phyloP scores from a whole-genome alignment of 2,113 vertebrate genomes.

The Nothoprocta pentlandii region DNA sequence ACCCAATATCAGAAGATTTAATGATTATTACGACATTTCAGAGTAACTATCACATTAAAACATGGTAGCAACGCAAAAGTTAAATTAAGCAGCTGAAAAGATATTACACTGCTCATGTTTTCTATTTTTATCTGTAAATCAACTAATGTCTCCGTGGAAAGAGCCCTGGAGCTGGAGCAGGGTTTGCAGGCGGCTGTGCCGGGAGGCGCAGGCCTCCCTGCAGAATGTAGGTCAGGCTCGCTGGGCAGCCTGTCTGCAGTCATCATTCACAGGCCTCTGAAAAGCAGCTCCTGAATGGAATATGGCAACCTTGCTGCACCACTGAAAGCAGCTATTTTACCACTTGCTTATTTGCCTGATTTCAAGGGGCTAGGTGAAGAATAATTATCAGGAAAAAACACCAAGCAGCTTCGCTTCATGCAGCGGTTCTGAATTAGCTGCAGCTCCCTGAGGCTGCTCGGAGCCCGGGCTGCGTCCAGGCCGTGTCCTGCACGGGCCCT shows the following conservation, averaged over 20 bases:
- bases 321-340: neutral
- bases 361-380: neutral
- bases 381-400: neutral
- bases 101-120: rapidly evolving
- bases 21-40: neutral
- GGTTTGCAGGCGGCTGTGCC: neutral
- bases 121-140: neutral
- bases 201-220: neutral
- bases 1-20: neutral
- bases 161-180: rapidly evolving
- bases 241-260: neutral
- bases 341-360: neutral
- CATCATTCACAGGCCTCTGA: neutral
- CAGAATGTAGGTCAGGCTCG: neutral
- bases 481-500: neutral
- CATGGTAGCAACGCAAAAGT: neutral
- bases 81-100: neutral
- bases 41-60: neutral
- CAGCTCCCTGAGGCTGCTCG: neutral
- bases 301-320: neutral
- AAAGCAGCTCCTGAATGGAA: neutral
- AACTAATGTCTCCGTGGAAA: neutral
- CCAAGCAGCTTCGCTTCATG: neutral
- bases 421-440: neutral
- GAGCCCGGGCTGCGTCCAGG: rapidly evolving